Conservation (phyloP, 2,797 vertebrate species). For the Ctenochaetus hawaiiensis region DNA sequence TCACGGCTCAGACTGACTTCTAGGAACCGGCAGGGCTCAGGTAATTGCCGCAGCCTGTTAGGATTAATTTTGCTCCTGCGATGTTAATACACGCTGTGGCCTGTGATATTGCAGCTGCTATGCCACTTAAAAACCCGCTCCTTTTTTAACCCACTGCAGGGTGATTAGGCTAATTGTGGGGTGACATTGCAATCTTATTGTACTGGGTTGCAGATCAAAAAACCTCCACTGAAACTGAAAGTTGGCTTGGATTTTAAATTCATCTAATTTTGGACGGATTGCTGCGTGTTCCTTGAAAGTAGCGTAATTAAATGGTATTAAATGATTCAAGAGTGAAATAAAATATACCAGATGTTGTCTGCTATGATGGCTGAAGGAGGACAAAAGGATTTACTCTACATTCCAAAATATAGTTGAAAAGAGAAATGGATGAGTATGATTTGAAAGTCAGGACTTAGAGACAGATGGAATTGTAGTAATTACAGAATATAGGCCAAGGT, state of each 20-base stretch:
- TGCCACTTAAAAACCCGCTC: slow-evolving; percentile 29
- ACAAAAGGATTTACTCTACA: slow-evolving; percentile 55
- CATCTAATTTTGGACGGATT: neutral
- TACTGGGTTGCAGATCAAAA: slow-evolving; percentile 21
- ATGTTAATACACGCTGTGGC: slow-evolving; percentile 48
- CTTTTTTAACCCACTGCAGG: slow-evolving; percentile 16
- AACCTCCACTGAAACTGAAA: slow-evolving; percentile 6
- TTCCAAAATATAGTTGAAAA: slow-evolving; percentile 45
- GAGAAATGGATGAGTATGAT: slow-evolving; percentile 39
- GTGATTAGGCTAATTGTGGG: slow-evolving; percentile 48
- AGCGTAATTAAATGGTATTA: slow-evolving; percentile 23
- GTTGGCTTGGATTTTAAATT: neutral
- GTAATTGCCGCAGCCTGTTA: slow-evolving; percentile 58
- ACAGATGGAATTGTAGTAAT: slow-evolving; percentile 69
- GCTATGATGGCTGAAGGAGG: slow-evolving; percentile 40
- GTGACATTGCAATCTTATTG: slow-evolving; percentile 24
- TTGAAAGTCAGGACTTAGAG: slow-evolving; percentile 58
- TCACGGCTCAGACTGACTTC: slow-evolving; percentile 44
- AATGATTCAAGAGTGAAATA: slow-evolving; percentile 44
- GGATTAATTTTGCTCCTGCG: slow-evolving; percentile 57
- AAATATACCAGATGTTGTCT: slow-evolving; percentile 58
- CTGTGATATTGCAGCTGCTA: slow-evolving; percentile 35
- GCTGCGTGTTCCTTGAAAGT: slow-evolving; percentile 30
- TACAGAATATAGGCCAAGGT: slow-evolving; percentile 74
- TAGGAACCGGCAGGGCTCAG: slow-evolving; percentile 44